phyloP scores from a whole-genome alignment of 2,113 vertebrate genomes.

The Macaca mulatta region DNA sequence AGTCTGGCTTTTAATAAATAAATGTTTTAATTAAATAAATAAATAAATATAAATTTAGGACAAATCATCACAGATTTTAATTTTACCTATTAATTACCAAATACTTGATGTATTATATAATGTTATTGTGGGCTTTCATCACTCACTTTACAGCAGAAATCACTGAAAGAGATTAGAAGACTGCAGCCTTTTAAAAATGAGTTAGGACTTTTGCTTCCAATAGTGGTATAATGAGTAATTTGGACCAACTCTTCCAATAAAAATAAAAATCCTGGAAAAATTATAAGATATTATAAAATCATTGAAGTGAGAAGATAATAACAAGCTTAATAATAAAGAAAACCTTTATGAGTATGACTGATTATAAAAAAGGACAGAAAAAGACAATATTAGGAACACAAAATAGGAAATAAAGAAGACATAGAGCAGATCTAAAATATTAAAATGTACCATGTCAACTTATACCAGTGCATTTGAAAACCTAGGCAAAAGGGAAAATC shows the following conservation, averaged over 20 bases:
- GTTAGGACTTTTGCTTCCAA: not conserved
- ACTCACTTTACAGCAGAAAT: not conserved
- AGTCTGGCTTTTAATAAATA: not conserved
- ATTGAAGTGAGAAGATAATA: not conserved
- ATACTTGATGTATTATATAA: not conserved
- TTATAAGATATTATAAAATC: not conserved
- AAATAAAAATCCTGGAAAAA: not conserved
- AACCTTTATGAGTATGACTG: not conserved
- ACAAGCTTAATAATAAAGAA: not conserved
- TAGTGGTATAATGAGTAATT: not conserved
- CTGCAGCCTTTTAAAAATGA: not conserved
- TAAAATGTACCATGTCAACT: not conserved
- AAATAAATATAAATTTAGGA: not conserved
- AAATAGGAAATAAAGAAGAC: not conserved
- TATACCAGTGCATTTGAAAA: not conserved
- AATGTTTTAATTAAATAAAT: not conserved
- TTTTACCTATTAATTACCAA: not conserved
- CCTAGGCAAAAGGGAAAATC: not conserved
- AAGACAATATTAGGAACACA: not conserved
- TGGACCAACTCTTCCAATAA: not conserved
- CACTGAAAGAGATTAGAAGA: not conserved
- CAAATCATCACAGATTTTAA: not conserved
- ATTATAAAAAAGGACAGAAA: not conserved
- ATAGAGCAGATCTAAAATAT: not conserved
- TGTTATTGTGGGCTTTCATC: not conserved